These are phyloP conservation scores for Aspidoscelis tigris DNA, from an alignment of 2,113 vertebrate genomes.

Conservation along the genomic window DNA sequence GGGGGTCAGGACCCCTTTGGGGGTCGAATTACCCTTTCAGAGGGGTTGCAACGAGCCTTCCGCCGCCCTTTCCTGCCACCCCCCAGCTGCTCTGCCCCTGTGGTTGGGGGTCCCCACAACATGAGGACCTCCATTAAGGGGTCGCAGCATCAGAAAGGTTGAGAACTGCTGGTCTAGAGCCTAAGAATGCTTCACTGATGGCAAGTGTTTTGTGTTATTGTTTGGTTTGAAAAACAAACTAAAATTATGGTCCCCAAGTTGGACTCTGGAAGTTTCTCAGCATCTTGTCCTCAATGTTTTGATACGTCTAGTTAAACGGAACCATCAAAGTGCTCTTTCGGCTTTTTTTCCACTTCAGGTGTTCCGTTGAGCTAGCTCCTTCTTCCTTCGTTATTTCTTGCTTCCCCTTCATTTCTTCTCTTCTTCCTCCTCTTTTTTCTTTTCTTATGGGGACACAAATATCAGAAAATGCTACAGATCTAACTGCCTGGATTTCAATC, in stretches of 20 bases:
- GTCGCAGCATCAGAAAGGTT: no score
- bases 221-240: not conserved
- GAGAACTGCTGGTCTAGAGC: not conserved
- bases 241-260: no score
- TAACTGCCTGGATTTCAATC: conserved; percentile 42
- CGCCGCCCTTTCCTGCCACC: no score
- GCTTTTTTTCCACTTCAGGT: not conserved
- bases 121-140: no score
- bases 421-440: not conserved
- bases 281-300: not conserved
- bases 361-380: conserved; percentile 24
- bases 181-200: not conserved
- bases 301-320: not conserved
- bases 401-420: not conserved
- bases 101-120: no score
- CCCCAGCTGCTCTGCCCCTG: no score
- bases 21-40: no score
- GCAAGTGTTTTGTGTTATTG: not conserved
- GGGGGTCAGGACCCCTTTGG: no score
- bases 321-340: not conserved
- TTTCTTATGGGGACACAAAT: conserved; percentile 29
- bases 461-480: conserved; percentile 38
- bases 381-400: not conserved
- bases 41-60: no score
- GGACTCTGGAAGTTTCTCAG: not conserved